Base-by-base conservation (phyloP, 37 sponge, comb jelly and placozoan species). In the Aplysina aerophoba region DNA sequence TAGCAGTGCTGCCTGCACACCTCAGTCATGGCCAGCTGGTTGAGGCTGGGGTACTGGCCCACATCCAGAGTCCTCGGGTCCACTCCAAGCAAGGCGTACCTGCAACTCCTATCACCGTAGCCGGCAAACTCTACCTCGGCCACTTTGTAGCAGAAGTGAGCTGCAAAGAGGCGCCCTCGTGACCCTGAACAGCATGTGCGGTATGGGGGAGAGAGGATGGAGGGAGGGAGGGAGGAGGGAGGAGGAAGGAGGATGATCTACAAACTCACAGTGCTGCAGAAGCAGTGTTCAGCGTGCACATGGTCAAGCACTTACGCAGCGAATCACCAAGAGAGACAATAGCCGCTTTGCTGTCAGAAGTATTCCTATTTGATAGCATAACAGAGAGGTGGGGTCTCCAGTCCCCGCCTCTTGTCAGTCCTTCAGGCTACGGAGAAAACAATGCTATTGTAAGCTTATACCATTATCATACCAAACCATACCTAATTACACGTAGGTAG, bases 361-460 rank as follows among this genome's bases (percentile, higher is more conserved):
- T 37, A 55, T 35, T 34, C 16, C 73, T 71, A 68, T 94, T 90
- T 39, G 94, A 83, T 0, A 94, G 37, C 4, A 94, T 90, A 87
- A 94, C 90, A 62, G 94, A 85, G 20, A 94, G 89, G 66, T 94
- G 94, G 13, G 86, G 86, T 55, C 73, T 85, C 94, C 94, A 94
- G 85, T 86, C 86, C 20, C 91, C 91, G 16, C 91, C 91, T 38
- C 91, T 83, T 20, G 66, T 4, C 67, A 94, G 72, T 1, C 91
- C 91, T n/a, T 88, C 90, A 4, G 89, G 87, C 87, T 94, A 82
- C 12, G 72, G n/a, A 11, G 72, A 40, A 39, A 35, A 44, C 3
- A 11, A 57, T 31, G 80, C 21, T 28, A 25, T 25, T 69, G 15
- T n/a, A 15, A 17, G 21, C 15, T n/a, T 19, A 16, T 21, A 16